Evolutionary conservation across 2,797 vertebrate genomes (phyloP), one percentile per base, ranked within the genome.

Genomic region (Mastacembelus armatus): DNA sequence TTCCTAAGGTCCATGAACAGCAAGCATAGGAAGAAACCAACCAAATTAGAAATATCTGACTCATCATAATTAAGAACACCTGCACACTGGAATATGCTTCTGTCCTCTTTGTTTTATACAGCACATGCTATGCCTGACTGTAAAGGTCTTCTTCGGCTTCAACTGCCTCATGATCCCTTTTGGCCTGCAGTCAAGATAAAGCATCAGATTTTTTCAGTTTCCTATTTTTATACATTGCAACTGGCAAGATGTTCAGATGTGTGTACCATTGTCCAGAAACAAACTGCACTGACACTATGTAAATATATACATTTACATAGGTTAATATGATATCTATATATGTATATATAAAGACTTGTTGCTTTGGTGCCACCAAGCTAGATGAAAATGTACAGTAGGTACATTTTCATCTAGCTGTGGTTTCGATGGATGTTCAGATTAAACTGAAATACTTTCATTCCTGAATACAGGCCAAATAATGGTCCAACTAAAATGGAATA

Each of bases 211-310:
- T 73, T 80, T 76, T 83, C 71, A 59, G 80, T 83, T 86, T 84
- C 77, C 77, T 89, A 87, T 83, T 91, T 91, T 90, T 91, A 71
- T 88, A 91, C 61, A 63, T 67, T 69, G 80, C 81, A 85, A 60
- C 71, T 77, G 75, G 78, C 27, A 50, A 81, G 66, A 77, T 50
- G 59, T 63, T 77, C 6, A 66, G 72, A 74, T 51, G 55, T 70
- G 71, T 58, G 60, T 26, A n/a, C 68, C 30, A 40, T 59, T 42
- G 18, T 57, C 61, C 51, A 61, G 36, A 79, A 60, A 60, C 27
- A 21, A 85, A 78, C 74, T 68, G 42, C 54, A 48, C 26, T 33
- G 1, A 33, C 9, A 8, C 52, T 54, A 12, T 88, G 77, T 85
- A 75, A 55, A 83, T 73, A 84, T 66, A 68, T 68, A 18, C 2